phyloP scores from a whole-genome alignment of 2,797 vertebrate genomes.

The Brachyalestes nurse region DNA sequence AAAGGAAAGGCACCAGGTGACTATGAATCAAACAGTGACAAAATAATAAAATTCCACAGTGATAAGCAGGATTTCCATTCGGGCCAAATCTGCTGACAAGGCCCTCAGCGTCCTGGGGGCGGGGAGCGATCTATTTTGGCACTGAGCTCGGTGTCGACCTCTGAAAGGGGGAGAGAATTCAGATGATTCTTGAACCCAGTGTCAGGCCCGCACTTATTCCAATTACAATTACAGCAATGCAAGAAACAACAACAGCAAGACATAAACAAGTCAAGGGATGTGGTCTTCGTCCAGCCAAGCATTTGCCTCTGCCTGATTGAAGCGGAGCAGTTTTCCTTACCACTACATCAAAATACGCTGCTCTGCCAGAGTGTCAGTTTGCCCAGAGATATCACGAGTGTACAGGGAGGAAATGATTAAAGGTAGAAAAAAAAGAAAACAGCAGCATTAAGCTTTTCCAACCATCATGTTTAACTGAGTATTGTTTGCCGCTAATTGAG shows the following conservation, averaged over 20 bases:
- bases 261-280: slow-evolving; percentile 27
- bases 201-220: slow-evolving; percentile 29
- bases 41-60: slow-evolving; percentile 65
- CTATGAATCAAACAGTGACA: slow-evolving; percentile 62
- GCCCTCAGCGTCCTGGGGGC: slow-evolving; percentile 39
- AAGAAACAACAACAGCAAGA: slow-evolving; percentile 38
- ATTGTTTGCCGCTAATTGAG: slow-evolving; percentile 47
- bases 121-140: slow-evolving; percentile 39
- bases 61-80: slow-evolving; percentile 66
- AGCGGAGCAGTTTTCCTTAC: slow-evolving; percentile 22
- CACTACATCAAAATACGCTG: slow-evolving; percentile 35
- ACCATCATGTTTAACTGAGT: slow-evolving; percentile 50
- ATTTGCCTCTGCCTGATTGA: slow-evolving; percentile 30
- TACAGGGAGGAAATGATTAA: slow-evolving; percentile 29
- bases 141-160: slow-evolving; percentile 34
- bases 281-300: slow-evolving; percentile 3
- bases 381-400: slow-evolving; percentile 34
- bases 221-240: slow-evolving; percentile 32
- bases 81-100: slow-evolving; percentile 56
- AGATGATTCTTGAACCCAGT: slow-evolving; percentile 43
- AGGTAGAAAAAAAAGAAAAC: slow-evolving; percentile 27
- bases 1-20: slow-evolving; percentile 58
- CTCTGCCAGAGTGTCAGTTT: slow-evolving; percentile 31
- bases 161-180: slow-evolving; percentile 44
- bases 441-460: slow-evolving; percentile 42